These are phyloP conservation scores for Catostylus mosaicus DNA, from an alignment of 30 jellyfish, hydroid and myxozoan species.

Conservation along the genomic window DNA sequence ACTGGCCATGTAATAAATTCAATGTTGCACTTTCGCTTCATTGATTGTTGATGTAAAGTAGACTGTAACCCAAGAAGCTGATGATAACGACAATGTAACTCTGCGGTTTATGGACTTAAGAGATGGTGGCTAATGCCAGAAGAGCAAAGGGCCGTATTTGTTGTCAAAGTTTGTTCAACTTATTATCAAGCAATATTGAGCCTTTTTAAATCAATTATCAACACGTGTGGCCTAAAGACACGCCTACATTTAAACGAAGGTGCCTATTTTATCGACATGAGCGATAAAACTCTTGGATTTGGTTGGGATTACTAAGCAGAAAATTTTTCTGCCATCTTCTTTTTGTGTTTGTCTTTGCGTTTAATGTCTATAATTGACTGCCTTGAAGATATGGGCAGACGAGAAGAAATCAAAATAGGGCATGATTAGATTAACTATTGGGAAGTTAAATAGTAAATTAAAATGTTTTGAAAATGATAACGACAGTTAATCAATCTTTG, in stretches of 20 bases:
- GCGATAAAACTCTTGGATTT: not conserved
- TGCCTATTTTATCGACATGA: not conserved
- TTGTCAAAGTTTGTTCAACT: not conserved
- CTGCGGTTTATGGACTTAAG: too few species aligned
- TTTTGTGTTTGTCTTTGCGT: too few species aligned
- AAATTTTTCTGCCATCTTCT: too few species aligned
- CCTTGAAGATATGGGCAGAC: not conserved
- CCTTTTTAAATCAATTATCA: not conserved
- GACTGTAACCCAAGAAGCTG: too few species aligned
- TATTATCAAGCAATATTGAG: not conserved
- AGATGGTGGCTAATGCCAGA: not conserved
- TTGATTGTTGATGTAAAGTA: too few species aligned
- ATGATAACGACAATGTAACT: too few species aligned
- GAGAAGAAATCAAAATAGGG: not conserved
- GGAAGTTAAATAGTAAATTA: not conserved
- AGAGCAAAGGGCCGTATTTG: not conserved
- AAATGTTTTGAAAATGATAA: slow-evolving; percentile 14
- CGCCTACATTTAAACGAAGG: not conserved
- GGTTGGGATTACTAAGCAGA: too few species aligned
- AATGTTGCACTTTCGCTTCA: too few species aligned
- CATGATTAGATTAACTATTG: not conserved
- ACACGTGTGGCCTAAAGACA: not conserved
- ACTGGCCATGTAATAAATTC: too few species aligned
- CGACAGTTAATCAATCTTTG: slow-evolving; percentile 48
- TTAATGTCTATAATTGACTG: too few species aligned